Conservation (phyloP, 1,140 invertebrate genomes). For the Drosophila tropicalis region DNA sequence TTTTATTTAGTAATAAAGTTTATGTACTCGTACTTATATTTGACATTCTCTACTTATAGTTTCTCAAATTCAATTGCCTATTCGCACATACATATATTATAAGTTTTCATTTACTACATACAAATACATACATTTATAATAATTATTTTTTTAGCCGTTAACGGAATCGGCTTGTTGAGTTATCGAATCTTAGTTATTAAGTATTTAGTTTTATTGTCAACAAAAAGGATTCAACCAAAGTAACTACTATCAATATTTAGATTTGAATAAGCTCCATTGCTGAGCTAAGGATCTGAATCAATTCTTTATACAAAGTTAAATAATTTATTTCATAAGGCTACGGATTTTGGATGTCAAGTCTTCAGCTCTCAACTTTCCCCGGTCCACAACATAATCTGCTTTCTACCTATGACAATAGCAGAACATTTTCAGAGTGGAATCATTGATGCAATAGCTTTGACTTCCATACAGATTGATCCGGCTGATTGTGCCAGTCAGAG, state of each 20-base stretch:
- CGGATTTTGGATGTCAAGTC: constrained; percentile 44
- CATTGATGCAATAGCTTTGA: constrained; percentile 90
- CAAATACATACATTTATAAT: not conserved
- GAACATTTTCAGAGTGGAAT: constrained; percentile 90
- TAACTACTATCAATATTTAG: constrained; percentile 10
- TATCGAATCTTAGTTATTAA: constrained; percentile 2
- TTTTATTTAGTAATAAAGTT: constrained; percentile 7
- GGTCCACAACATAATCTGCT: not conserved
- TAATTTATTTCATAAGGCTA: constrained; percentile 53
- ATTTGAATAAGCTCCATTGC: constrained; percentile 7
- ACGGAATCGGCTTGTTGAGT: not conserved
- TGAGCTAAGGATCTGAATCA: constrained; percentile 34
- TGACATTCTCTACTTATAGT: not conserved
- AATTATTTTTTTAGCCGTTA: not conserved
- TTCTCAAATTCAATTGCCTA: not conserved
- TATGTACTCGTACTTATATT: constrained; percentile 6
- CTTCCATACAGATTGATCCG: constrained; percentile 92
- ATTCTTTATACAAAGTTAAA: constrained; percentile 39
- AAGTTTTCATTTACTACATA: constrained; percentile 18
- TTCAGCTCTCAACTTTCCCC: constrained; percentile 17
- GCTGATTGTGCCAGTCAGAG: constrained; percentile 88
- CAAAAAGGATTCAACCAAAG: constrained; percentile 29
- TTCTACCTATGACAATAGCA: constrained; percentile 87
- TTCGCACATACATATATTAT: not conserved
- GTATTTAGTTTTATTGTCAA: constrained; percentile 31